phyloP scores from a whole-genome alignment of 2,888 invertebrate genomes.

The Campoplex nolae region DNA sequence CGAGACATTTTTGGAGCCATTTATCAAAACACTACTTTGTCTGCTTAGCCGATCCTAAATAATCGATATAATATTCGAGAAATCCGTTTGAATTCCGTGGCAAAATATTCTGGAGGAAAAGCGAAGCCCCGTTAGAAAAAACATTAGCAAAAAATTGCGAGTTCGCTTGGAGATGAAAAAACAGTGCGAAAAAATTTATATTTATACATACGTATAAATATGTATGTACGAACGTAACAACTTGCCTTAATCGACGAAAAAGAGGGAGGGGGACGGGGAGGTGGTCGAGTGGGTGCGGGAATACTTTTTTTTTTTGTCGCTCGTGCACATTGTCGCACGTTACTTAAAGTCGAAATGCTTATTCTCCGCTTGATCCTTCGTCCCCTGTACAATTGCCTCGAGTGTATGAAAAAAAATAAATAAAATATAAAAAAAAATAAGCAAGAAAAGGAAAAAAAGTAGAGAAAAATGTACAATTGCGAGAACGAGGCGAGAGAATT shows the following conservation, averaged over 20 bases:
- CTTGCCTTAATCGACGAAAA: conserved; percentile 61
- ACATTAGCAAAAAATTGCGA: conserved; percentile 49
- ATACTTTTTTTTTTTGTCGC: neutral
- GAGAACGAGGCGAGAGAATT: conserved; percentile 9
- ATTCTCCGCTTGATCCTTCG: neutral
- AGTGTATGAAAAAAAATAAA: neutral
- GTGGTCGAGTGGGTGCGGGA: neutral
- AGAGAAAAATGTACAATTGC: conserved; percentile 14
- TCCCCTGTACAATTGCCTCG: conserved; percentile 20
- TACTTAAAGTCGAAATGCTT: neutral
- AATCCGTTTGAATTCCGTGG: conserved; percentile 9
- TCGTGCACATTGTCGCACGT: neutral
- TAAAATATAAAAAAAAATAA: neutral
- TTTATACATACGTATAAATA: conserved; percentile 45
- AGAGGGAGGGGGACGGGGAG: neutral
- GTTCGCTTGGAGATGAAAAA: conserved; percentile 19
- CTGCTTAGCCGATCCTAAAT: neutral
- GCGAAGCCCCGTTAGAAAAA: conserved; percentile 48
- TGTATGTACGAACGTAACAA: conserved; percentile 39
- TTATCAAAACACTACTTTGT: neutral
- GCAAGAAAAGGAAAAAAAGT: neutral
- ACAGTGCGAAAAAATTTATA: conserved; percentile 35
- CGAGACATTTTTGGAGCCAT: neutral
- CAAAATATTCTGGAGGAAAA: conserved; percentile 32
- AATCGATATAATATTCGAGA: neutral